Percentiles rank a stretch among this genome's conserved stretches.
These are phyloP conservation scores for Noctua pronuba DNA, from an alignment of 2,888 invertebrate genomes.

Conservation along the genomic window DNA sequence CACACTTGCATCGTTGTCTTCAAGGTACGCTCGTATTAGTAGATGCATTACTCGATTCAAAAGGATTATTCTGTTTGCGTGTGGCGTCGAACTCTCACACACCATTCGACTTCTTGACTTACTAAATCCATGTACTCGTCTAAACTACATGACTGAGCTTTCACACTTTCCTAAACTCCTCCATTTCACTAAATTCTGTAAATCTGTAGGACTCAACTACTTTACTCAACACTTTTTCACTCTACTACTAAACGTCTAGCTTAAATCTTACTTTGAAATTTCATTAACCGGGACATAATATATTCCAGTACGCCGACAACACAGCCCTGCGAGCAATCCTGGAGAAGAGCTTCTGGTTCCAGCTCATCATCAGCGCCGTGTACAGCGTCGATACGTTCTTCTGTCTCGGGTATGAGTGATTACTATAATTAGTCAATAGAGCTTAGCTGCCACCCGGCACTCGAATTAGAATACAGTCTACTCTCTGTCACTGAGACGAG, in stretches of 20 bases:
- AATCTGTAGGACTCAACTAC: background rate
- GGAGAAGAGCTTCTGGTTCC: constrained; percentile 94
- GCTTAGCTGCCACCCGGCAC: background rate
- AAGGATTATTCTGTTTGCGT: background rate
- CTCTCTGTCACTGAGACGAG: too few species aligned
- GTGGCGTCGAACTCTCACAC: background rate
- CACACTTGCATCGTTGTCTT: constrained; percentile 95
- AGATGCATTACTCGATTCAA: background rate
- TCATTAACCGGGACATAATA: background rate
- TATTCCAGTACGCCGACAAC: constrained; percentile 93
- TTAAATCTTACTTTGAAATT: background rate
- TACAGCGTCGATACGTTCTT: constrained; percentile 96
- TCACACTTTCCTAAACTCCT: background rate
- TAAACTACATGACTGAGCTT: background rate
- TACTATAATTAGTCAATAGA: background rate
- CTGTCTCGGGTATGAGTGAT: constrained; percentile 91
- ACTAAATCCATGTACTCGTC: background rate
- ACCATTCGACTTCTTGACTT: background rate
- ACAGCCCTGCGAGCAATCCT: constrained; percentile 92
- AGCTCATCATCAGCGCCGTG: constrained; percentile 94
- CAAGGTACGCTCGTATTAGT: constrained; percentile 84
- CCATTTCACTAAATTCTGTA: background rate
- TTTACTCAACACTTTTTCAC: too few species aligned
- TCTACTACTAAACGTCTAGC: too few species aligned
- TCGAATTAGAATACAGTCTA: too few species aligned